Base-by-base conservation (phyloP, 2,797 vertebrate species). In the Mormyrops attenuatus region DNA sequence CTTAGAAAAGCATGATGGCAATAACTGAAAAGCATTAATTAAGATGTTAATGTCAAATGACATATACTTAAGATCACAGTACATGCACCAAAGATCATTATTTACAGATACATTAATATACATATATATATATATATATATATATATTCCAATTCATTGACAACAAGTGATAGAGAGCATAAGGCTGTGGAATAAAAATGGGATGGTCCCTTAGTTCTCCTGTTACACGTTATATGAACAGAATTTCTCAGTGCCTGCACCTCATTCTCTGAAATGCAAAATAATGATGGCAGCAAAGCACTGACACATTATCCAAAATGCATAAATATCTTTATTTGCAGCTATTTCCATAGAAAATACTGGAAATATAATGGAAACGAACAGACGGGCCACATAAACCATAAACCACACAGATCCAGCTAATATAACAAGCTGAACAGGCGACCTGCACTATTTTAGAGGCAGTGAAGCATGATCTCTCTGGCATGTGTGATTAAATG, bases 21-120 rank as follows among this genome's bases (percentile, higher is more conserved):
- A 57, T 15, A 87, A 87, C 50, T 38, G 15, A 88, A 88, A 41
- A 20, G 55, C 9, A 63, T 49, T 88, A 66, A 63, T 88, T 88
- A 66, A 88, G 53, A 66, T 63, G 57, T 63, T 63, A 30, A 41
- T 47, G 41, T 63, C 17, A 30, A 11, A 22, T 22, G 13, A 66
- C 30, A 88, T 44, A 47, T 66, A 44, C 87, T 87, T 41, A 57
- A 53, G n/a, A 53, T 53, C 85, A 87, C 15, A 55, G 30, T 17
- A 57, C 30, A 87, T 20, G 49, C 49, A 85, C 11, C 34, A n/a
- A n/a, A 80, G 17, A 80, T 44, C 47, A 85, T 85, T 55, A 87
- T 87, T 55, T 87, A 87, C 20, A 57, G 53, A 87, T 53, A 38
- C 30, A 87, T 55, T 85, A 41, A 55, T 38, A 26, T 15, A 52